Percentiles rank a stretch among this genome's conserved stretches.
These are phyloP conservation scores for Gracilinanus agilis DNA, from an alignment of 2,113 vertebrate species.

Conservation along the genomic window DNA sequence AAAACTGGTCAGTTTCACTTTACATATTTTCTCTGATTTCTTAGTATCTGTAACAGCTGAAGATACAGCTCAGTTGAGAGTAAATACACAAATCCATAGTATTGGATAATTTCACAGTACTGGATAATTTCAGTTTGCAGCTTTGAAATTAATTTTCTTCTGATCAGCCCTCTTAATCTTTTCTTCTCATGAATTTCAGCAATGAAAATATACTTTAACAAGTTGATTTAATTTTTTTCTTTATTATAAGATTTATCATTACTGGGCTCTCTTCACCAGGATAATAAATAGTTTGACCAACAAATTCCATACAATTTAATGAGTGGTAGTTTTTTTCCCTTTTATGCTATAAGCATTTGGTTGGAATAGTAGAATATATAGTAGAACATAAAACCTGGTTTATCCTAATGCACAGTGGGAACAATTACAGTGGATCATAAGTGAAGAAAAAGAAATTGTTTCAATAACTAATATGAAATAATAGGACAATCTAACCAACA, in stretches of 20 bases:
- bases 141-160: conserved; percentile 41
- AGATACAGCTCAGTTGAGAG: background rate
- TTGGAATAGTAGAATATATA: conserved; percentile 32
- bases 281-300: conserved; percentile 40
- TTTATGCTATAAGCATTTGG: conserved; percentile 43
- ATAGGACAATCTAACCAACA: background rate
- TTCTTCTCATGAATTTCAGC: background rate
- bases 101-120: background rate
- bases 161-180: conserved; percentile 18
- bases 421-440: background rate
- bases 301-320: conserved; percentile 29
- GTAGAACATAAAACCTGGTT: conserved; percentile 1
- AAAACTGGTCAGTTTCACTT: background rate
- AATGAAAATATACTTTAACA: conserved; percentile 8
- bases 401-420: conserved; percentile 34
- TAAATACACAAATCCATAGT: conserved; percentile 31
- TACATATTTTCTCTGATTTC: background rate
- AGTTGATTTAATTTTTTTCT: conserved; percentile 48
- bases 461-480: conserved; percentile 10
- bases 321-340: conserved; percentile 50
- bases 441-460: conserved; percentile 6
- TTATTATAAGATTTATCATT: conserved; percentile 30
- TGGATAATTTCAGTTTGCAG: conserved; percentile 48
- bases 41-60: conserved; percentile 22
- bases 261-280: background rate